Evolutionary conservation across 2,797 vertebrate species (phyloP).

Genomic region (Nannoperca obscura): DNA sequence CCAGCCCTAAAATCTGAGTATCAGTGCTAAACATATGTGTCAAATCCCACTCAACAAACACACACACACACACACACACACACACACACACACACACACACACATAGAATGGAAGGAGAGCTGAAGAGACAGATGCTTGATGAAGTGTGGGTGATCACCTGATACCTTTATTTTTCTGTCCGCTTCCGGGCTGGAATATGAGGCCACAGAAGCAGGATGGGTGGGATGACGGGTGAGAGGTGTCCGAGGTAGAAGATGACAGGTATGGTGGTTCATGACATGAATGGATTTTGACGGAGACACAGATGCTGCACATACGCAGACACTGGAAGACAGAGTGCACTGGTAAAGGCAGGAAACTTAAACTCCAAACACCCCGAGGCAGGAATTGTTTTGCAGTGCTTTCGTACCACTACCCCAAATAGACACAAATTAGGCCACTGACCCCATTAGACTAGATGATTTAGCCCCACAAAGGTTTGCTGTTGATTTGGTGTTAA

Average conservation of each 20-base stretch:
- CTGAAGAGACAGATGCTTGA: slow-evolving; percentile 36
- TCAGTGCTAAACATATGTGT: slow-evolving; percentile 1
- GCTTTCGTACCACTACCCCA: slow-evolving; percentile 10
- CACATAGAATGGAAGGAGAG: no score
- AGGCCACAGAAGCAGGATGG: slow-evolving; percentile 50
- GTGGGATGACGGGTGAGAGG: slow-evolving; percentile 52
- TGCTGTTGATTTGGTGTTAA: slow-evolving; percentile 12
- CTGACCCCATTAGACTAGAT: slow-evolving; percentile 34
- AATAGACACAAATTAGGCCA: slow-evolving; percentile 43
- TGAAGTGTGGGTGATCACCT: slow-evolving; percentile 32
- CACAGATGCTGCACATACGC: slow-evolving; percentile 43
- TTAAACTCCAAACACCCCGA: background rate
- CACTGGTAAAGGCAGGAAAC: slow-evolving; percentile 33
- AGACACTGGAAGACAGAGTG: slow-evolving; percentile 67
- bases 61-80: background rate
- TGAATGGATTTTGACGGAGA: slow-evolving; percentile 60
- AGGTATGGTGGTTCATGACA: slow-evolving; percentile 62
- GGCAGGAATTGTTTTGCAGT: background rate
- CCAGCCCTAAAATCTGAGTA: background rate
- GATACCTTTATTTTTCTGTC: slow-evolving; percentile 66
- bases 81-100: slow-evolving; percentile 24
- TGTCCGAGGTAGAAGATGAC: slow-evolving; percentile 45
- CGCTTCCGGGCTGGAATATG: slow-evolving; percentile 46
- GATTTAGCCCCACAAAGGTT: slow-evolving; percentile 5
- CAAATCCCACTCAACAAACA: slow-evolving; percentile 15